Percentiles rank a stretch among this genome's conserved stretches.
Evolutionary conservation across 2,888 invertebrate genomes (phyloP).

Genomic region (Apamea epomidion): DNA sequence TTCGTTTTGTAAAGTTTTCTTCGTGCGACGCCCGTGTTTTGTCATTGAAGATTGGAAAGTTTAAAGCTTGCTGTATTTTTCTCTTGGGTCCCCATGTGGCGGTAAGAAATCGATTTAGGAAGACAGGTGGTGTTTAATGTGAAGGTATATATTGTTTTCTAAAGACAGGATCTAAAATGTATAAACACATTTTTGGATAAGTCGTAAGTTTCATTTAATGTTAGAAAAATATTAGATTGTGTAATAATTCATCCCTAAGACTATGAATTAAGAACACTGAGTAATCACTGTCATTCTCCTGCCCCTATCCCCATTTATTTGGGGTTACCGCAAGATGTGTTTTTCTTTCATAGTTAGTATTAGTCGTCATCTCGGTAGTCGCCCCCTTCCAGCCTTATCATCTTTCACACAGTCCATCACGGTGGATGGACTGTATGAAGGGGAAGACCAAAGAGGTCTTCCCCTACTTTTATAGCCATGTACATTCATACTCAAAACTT

Average conservation of each 20-base stretch:
- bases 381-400: too few species aligned
- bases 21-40: conserved; percentile 43
- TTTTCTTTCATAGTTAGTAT: too few species aligned
- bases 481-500: too few species aligned
- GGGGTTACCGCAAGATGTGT: too few species aligned
- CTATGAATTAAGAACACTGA: not conserved
- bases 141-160: not conserved
- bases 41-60: conserved; percentile 31
- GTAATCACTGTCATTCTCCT: too few species aligned
- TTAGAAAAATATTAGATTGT: not conserved
- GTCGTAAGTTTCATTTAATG: not conserved
- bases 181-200: not conserved
- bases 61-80: conserved; percentile 29
- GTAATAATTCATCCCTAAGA: not conserved
- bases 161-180: not conserved
- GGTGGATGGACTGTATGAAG: too few species aligned
- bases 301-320: too few species aligned
- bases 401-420: not conserved
- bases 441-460: too few species aligned
- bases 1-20: conserved; percentile 55
- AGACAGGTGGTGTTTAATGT: too few species aligned
- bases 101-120: not conserved
- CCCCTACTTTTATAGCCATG: too few species aligned
- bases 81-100: conserved; percentile 7
- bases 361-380: too few species aligned